Conservation (phyloP, 2,797 vertebrate genomes). For the Sarcoramphus papa region DNA sequence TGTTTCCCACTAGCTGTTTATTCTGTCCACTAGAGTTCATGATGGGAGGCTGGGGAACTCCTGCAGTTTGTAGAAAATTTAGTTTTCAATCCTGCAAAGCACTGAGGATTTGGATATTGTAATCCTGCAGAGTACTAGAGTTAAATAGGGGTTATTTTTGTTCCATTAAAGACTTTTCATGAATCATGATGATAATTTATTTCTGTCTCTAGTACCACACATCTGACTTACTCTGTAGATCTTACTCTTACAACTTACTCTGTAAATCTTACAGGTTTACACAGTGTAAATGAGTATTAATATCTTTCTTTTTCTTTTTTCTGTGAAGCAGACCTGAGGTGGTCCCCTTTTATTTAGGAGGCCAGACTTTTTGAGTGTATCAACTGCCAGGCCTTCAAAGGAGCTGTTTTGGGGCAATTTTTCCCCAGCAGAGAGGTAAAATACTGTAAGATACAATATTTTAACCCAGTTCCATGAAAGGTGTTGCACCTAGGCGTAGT, state of each 20-base stretch:
- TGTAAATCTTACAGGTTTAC: not conserved
- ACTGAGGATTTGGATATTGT: conserved; percentile 2
- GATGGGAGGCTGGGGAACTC: not conserved
- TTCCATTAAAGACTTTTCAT: conserved; percentile 32
- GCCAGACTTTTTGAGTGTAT: not conserved
- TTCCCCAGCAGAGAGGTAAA: not conserved
- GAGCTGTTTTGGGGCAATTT: not conserved
- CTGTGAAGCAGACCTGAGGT: not conserved
- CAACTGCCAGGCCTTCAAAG: not conserved
- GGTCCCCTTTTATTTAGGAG: not conserved
- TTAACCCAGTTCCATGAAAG: not conserved
- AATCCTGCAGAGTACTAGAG: not conserved
- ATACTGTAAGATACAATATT: not conserved
- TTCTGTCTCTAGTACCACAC: not conserved
- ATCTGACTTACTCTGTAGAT: not conserved
- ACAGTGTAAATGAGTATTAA: not conserved
- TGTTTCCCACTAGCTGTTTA: not conserved
- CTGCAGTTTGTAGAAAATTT: not conserved
- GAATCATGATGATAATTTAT: not conserved
- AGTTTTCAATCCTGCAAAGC: not conserved
- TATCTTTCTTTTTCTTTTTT: not conserved
- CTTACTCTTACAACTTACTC: not conserved
- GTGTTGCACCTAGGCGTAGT: not conserved
- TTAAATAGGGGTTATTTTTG: conserved; percentile 18
- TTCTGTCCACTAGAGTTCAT: not conserved